Evolutionary conservation across 2,888 invertebrate species (phyloP).

Genomic region (Panzeria rudis): DNA sequence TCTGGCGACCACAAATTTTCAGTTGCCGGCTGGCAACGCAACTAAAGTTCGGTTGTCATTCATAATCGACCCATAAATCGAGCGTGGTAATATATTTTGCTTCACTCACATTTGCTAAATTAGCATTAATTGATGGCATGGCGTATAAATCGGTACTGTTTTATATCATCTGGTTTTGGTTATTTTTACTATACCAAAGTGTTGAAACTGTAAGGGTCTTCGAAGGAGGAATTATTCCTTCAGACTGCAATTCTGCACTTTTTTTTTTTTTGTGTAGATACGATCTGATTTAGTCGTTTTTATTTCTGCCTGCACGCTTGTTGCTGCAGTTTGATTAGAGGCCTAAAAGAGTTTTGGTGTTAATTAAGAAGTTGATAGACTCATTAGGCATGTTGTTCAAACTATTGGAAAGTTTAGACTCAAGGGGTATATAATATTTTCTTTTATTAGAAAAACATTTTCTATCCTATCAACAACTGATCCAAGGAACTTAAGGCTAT

Average conservation of each 20-base stretch:
- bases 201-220: constrained; percentile 72
- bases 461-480: constrained; percentile 27
- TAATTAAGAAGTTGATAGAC: not conserved
- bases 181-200: constrained; percentile 45
- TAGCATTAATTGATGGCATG: not conserved
- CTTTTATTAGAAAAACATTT: constrained; percentile 5
- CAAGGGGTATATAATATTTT: constrained; percentile 2
- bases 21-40: too few species aligned
- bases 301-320: constrained; percentile 2
- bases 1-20: too few species aligned
- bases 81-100: not conserved
- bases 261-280: constrained; percentile 13
- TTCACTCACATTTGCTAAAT: not conserved
- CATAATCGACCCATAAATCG: too few species aligned
- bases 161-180: not conserved
- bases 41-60: too few species aligned
- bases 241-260: constrained; percentile 76
- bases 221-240: constrained; percentile 76
- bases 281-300: not conserved
- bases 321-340: not conserved
- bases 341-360: not conserved
- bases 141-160: constrained; percentile 1
- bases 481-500: constrained; percentile 4
- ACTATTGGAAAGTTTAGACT: not conserved
- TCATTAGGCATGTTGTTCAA: constrained; percentile 22